Conservation (phyloP, 2,888 invertebrate genomes). For the Philereme transversata region DNA sequence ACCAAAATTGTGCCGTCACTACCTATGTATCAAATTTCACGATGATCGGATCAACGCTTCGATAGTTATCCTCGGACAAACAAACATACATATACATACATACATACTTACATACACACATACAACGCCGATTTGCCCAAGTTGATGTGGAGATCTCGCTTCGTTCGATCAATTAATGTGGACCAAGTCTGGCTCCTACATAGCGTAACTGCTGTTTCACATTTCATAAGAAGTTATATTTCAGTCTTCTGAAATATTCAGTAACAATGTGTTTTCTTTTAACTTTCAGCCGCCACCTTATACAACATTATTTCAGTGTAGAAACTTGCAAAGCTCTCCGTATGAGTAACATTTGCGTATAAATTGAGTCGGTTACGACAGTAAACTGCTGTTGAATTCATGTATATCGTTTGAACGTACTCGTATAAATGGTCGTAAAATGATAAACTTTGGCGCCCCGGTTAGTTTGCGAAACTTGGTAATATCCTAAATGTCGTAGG, state of each 20-base stretch:
- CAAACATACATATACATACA: too few species aligned
- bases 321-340: constrained; percentile 25
- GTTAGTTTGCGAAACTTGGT: constrained; percentile 28
- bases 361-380: constrained; percentile 33
- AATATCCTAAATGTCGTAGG: constrained; percentile 18
- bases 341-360: constrained; percentile 37
- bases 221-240: too few species aligned
- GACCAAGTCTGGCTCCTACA: too few species aligned
- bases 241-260: background rate
- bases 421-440: constrained; percentile 56
- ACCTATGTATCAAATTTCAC: too few species aligned
- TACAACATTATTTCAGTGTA: constrained; percentile 24
- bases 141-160: too few species aligned
- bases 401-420: constrained; percentile 43
- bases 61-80: too few species aligned
- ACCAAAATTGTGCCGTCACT: too few species aligned
- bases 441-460: constrained; percentile 55
- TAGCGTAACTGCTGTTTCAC: too few species aligned
- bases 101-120: too few species aligned
- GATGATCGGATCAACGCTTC: too few species aligned
- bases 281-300: constrained; percentile 9
- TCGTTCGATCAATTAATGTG: too few species aligned
- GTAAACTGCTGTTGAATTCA: constrained; percentile 48
- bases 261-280: constrained; percentile 1
- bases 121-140: too few species aligned